Conservation (phyloP, 2,888 invertebrate genomes). For the Diarsia rubi region DNA sequence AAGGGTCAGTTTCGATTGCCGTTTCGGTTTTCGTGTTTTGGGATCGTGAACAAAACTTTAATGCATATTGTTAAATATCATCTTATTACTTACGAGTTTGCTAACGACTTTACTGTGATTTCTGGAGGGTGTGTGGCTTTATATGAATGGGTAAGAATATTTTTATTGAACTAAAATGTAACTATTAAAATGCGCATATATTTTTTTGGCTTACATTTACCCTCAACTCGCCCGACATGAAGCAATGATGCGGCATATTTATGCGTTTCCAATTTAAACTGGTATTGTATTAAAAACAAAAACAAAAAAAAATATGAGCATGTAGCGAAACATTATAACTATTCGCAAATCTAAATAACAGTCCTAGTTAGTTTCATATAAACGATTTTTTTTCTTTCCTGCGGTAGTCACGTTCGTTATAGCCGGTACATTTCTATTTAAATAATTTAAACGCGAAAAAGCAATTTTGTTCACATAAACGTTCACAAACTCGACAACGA, state of each 20-base stretch:
- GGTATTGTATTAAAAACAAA: neutral
- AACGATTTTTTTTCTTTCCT: neutral
- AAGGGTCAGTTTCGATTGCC: neutral
- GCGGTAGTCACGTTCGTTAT: slow-evolving; percentile 40
- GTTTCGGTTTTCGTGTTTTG: neutral
- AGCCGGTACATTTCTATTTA: slow-evolving; percentile 44
- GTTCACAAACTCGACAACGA: slow-evolving; percentile 31
- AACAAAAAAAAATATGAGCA: neutral
- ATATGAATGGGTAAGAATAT: neutral
- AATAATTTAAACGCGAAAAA: slow-evolving; percentile 49
- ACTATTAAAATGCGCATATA: neutral
- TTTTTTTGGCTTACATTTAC: neutral
- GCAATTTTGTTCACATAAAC: slow-evolving; percentile 43
- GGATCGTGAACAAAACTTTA: neutral
- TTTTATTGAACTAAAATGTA: neutral
- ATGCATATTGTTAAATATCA: too few relatives aligned
- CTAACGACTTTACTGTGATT: neutral
- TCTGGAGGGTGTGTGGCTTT: neutral
- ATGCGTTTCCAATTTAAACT: neutral
- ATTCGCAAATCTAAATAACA: slow-evolving; percentile 7
- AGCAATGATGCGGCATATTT: neutral
- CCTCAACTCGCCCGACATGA: neutral
- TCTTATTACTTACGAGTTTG: neutral
- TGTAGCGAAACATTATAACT: neutral
- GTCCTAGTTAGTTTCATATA: slow-evolving; percentile 5